Evolutionary conservation across 92 coral and sea anemone genomes (phyloP).

Genomic region (Epizoanthus illoricatus): DNA sequence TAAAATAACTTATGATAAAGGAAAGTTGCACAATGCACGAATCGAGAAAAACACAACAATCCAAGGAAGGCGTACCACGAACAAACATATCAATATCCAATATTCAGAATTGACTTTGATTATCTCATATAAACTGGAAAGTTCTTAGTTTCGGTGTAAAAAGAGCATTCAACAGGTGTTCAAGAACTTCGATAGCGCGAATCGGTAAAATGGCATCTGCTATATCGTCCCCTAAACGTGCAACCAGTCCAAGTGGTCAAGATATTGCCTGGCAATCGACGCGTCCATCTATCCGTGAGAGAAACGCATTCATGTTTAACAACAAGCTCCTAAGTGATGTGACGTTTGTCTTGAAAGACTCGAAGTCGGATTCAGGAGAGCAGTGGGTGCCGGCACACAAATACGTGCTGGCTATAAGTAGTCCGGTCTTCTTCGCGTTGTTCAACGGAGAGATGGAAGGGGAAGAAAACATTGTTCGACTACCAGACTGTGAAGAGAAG

Average conservation of each 20-base stretch:
- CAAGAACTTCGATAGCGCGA: neutral
- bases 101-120: no score
- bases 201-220: conserved; percentile 18
- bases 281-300: conserved; percentile 11
- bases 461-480: conserved; percentile 30
- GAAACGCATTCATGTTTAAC: conserved; percentile 31
- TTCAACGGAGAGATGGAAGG: conserved; percentile 50
- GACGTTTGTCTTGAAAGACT: conserved; percentile 33
- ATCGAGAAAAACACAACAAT: neutral
- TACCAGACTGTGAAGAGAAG: conserved; percentile 42
- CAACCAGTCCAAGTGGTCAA: neutral
- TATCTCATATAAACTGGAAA: no score
- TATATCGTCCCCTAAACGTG: conserved; percentile 14
- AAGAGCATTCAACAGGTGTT: neutral
- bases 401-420: conserved; percentile 51
- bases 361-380: neutral
- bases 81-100: neutral
- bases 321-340: conserved; percentile 43
- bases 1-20: neutral
- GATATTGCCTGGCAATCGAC: conserved; percentile 12
- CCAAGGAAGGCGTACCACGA: neutral
- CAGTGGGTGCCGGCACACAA: conserved; percentile 50
- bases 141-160: neutral
- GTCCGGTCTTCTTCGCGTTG: conserved; percentile 52
- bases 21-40: neutral